These are phyloP conservation scores for Drosophila tropicalis DNA, from an alignment of 1,140 invertebrate genomes.

Conservation along the genomic window DNA sequence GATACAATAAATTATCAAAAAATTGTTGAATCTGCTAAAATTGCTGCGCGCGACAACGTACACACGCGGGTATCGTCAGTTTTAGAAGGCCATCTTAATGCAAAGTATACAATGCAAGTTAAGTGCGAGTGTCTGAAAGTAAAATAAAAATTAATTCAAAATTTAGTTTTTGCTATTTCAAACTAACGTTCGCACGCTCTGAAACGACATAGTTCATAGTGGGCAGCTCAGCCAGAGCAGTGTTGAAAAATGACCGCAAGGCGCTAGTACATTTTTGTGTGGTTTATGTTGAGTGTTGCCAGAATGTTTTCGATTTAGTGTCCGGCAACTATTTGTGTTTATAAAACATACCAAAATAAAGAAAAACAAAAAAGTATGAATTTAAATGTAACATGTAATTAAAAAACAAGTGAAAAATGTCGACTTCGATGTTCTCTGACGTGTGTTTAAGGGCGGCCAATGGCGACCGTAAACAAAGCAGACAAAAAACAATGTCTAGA, in stretches of 20 bases:
- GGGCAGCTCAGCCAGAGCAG: not conserved
- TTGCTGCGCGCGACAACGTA: not conserved
- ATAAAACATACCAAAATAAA: conserved; percentile 1
- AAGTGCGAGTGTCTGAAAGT: not conserved
- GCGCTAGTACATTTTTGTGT: conserved; percentile 14
- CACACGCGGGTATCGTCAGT: not conserved
- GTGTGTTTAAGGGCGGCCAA: not conserved
- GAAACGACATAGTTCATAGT: no score
- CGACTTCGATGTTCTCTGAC: not conserved
- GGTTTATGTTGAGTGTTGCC: not conserved
- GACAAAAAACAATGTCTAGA: conserved; percentile 14
- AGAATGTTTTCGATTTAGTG: conserved; percentile 7
- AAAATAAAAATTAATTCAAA: not conserved
- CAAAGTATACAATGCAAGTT: not conserved
- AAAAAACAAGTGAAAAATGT: not conserved
- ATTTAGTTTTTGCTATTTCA: conserved; percentile 11
- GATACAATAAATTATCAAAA: not conserved
- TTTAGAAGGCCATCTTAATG: not conserved
- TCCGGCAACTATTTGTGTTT: conserved; percentile 9
- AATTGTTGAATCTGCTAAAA: conserved; percentile 11
- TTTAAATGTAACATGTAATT: not conserved
- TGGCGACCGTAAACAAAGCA: conserved; percentile 1
- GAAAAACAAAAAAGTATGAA: not conserved
- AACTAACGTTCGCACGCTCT: no score
- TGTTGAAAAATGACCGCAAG: conserved; percentile 12